Base-by-base conservation (phyloP, 2,113 vertebrate species). In the Camelus bactrianus region DNA sequence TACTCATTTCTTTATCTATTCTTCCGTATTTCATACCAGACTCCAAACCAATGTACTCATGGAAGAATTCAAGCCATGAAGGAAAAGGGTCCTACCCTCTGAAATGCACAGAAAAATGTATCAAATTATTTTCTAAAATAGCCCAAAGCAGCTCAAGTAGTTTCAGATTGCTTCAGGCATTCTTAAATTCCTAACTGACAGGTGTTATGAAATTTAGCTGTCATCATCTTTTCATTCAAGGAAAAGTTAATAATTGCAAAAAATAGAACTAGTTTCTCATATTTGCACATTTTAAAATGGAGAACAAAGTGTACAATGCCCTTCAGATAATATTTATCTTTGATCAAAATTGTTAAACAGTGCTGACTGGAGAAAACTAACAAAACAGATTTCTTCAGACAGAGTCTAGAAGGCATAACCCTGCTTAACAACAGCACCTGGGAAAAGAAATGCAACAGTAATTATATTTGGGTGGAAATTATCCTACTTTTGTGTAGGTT, bases 91-190 rank as follows among this genome's bases (percentile, higher is more conserved):
- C 90, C 77, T 50, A n/a, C 5, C 32, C n/a, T 95, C 81, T 94
- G 88, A 70, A 95, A 93, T 96, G 54, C 76, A 42, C 56, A 58
- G 30, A 95, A 94, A 82, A 93, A 67, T 14, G 16, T 50, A 96
- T 67, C 70, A 96, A 95, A 94, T 97, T 97, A 97, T 94, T 97
- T 97, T 95, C 91, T 86, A 94, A 98, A 98, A 97, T 96, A 96
- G 93, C 95, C 89, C 88, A 94, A 93, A 96, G 91, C 92, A 75
- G 24, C 72, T 96, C 67, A 80, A 80, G 81, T 95, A 42, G 50
- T 70, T 97, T 96, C 72, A 95, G 35, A 93, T 72, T 80, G 95
- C 89, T 97, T 76, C 81, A 76, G 97, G 93, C 93, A 91, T 87
- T 95, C 76, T 96, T 95, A 86, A 96, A 92, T 94, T 95, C 64